These are phyloP conservation scores for Candidula unifasciata DNA, from an alignment of 2,888 invertebrate species.

Conservation along the genomic window DNA sequence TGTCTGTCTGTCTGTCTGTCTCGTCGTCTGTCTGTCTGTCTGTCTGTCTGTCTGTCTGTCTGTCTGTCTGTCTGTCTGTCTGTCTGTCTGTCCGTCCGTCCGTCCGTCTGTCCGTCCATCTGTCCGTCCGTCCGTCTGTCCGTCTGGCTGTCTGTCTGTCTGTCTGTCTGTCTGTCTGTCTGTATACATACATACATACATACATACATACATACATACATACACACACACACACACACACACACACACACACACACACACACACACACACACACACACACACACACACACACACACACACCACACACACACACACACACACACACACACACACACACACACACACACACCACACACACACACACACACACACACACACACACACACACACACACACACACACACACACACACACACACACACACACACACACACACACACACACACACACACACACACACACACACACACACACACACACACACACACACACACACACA, in stretches of 20 bases:
- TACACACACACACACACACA: conserved; percentile 1
- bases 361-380: too few species aligned
- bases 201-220: background rate
- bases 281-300: too few species aligned
- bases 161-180: background rate
- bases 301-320: too few species aligned
- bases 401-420: background rate
- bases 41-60: background rate
- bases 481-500: too few species aligned
- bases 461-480: too few species aligned
- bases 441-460: conserved; percentile 9
- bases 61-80: background rate
- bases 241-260: conserved; percentile 1
- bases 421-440: conserved; percentile 7
- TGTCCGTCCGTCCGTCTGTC: background rate
- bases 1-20: background rate
- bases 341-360: background rate
- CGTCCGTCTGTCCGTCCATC: background rate
- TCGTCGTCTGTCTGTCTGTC: background rate
- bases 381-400: too few species aligned
- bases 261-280: background rate
- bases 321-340: too few species aligned
- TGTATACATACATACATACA: too few species aligned
- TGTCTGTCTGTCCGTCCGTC: background rate
- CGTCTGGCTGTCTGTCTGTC: background rate